These are phyloP conservation scores for Muntiacus muntjak DNA, from an alignment of 2,113 vertebrate genomes.

Conservation along the genomic window DNA sequence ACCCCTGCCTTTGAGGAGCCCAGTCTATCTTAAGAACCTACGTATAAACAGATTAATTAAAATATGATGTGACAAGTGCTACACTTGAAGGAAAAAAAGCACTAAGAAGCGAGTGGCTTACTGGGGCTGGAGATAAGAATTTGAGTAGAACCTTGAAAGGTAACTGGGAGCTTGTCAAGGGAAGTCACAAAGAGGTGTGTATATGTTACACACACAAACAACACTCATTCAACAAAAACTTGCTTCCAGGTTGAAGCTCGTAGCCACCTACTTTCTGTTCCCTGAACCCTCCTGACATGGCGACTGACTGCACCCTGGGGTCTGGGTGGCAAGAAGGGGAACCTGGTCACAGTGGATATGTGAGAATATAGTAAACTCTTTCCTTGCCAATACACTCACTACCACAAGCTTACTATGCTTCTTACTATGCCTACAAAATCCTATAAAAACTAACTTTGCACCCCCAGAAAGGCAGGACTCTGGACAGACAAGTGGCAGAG, in stretches of 20 bases:
- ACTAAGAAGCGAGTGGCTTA: background rate
- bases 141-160: background rate
- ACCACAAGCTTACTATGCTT: background rate
- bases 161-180: background rate
- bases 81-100: background rate
- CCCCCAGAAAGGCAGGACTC: background rate
- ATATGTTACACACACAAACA: background rate
- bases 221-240: background rate
- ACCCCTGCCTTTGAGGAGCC: background rate
- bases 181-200: background rate
- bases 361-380: background rate
- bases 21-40: background rate
- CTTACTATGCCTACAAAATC: background rate
- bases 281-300: background rate
- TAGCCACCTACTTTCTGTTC: background rate
- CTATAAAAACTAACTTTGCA: background rate
- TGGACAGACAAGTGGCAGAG: background rate
- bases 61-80: background rate
- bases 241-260: background rate
- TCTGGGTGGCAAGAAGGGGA: background rate
- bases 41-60: background rate
- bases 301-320: background rate
- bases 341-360: background rate
- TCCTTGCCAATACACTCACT: background rate
- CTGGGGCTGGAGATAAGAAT: background rate